These are phyloP conservation scores for Cephus rjabovi DNA, from an alignment of 2,888 invertebrate genomes.

Conservation along the genomic window DNA sequence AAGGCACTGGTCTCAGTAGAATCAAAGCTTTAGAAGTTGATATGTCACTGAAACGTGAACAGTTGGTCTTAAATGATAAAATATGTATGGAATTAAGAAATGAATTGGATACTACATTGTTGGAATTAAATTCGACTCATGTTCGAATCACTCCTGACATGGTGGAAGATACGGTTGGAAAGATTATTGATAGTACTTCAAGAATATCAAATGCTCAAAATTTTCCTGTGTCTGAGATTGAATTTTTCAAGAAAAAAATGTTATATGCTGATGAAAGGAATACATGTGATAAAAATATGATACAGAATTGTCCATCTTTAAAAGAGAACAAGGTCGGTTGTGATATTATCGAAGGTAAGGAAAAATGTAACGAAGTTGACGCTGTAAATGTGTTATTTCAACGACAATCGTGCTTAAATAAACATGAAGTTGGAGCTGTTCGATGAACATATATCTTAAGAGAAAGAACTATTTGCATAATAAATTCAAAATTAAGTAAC, in stretches of 20 bases:
- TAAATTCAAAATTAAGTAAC: background rate
- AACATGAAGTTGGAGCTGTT: background rate
- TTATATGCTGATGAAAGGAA: background rate
- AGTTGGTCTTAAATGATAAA: constrained; percentile 10
- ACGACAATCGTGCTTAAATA: background rate
- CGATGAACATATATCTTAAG: background rate
- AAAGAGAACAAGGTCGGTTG: constrained; percentile 6
- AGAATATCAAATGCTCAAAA: constrained; percentile 2
- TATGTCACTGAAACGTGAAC: constrained; percentile 14
- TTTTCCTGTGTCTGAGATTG: constrained; percentile 14
- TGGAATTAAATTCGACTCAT: constrained; percentile 15
- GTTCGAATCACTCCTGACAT: constrained; percentile 13
- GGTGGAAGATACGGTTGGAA: constrained; percentile 18
- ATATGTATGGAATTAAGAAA: constrained; percentile 20
- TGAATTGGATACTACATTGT: constrained; percentile 15
- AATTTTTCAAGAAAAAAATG: constrained; percentile 10
- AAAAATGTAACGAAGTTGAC: constrained; percentile 9
- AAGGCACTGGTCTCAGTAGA: constrained; percentile 17
- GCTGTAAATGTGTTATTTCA: constrained; percentile 15
- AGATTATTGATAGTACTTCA: constrained; percentile 6
- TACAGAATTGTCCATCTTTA: background rate
- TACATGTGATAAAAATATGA: constrained; percentile 4
- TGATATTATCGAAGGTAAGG: constrained; percentile 5
- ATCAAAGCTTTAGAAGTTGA: constrained; percentile 13
- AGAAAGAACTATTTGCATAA: background rate